These are phyloP conservation scores for Eulemur mongoz DNA, from an alignment of 2,797 vertebrate species.

Conservation along the genomic window DNA sequence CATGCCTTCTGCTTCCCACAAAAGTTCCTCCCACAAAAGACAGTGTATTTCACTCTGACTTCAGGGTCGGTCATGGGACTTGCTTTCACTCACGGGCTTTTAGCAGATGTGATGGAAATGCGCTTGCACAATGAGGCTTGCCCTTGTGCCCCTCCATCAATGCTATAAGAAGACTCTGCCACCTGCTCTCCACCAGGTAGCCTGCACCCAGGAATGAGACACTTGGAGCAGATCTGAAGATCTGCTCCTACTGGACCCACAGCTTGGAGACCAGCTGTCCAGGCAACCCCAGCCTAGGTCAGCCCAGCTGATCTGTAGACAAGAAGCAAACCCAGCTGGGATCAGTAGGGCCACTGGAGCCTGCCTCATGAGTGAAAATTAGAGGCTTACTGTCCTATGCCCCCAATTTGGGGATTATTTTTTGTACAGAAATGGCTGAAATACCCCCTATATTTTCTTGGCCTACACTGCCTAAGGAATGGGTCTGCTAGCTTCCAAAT, in stretches of 20 bases:
- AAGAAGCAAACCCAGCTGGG: neutral
- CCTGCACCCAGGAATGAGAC: neutral
- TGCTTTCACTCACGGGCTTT: neutral
- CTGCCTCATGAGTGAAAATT: neutral
- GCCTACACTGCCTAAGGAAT: neutral
- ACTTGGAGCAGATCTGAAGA: no score
- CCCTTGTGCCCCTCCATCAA: neutral
- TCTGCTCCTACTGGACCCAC: no score
- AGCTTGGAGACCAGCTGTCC: neutral
- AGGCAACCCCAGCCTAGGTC: no score
- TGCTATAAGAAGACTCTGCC: neutral
- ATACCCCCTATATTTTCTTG: neutral
- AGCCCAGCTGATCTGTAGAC: neutral
- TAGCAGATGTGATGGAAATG: neutral
- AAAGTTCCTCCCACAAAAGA: neutral
- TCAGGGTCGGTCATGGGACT: rapidly evolving
- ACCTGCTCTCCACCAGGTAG: no score
- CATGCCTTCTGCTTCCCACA: neutral
- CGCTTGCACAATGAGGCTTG: rapidly evolving
- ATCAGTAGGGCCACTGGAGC: no score
- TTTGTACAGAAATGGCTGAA: neutral
- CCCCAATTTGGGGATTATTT: neutral
- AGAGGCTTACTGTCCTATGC: neutral
- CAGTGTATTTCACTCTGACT: neutral
- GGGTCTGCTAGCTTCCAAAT: neutral